Conservation (phyloP, 2,888 invertebrate species). For the Tethea ocularis region DNA sequence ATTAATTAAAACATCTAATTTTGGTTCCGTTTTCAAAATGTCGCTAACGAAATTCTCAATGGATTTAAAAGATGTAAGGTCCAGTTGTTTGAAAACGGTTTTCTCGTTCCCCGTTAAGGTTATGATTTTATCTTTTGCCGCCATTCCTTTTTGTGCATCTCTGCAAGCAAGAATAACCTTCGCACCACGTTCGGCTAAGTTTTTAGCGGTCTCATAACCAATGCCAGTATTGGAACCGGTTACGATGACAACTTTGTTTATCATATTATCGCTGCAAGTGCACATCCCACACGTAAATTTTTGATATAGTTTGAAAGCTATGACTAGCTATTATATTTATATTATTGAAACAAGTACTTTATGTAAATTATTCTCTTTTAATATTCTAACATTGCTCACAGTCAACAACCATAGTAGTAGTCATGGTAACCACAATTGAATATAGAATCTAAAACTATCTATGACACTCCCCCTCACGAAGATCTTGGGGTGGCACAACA, state of each 20-base stretch:
- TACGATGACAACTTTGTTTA: constrained; percentile 56
- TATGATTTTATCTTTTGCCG: constrained; percentile 83
- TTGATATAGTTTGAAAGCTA: constrained; percentile 30
- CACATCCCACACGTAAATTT: constrained; percentile 39
- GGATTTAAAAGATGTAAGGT: constrained; percentile 88
- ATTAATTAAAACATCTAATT: constrained; percentile 91
- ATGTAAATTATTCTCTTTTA: too few relatives aligned
- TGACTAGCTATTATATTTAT: not conserved
- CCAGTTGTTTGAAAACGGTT: constrained; percentile 86
- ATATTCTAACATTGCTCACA: too few relatives aligned
- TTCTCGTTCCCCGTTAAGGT: constrained; percentile 86
- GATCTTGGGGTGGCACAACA: too few relatives aligned
- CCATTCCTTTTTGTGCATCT: constrained; percentile 51
- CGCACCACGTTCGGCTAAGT: constrained; percentile 74
- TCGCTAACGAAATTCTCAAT: constrained; percentile 90
- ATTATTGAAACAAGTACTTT: too few relatives aligned
- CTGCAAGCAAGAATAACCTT: constrained; percentile 81
- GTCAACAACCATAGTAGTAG: too few relatives aligned
- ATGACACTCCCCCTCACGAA: too few relatives aligned
- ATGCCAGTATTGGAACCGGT: constrained; percentile 63
- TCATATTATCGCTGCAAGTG: constrained; percentile 36
- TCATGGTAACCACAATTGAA: too few relatives aligned
- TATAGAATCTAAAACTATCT: too few relatives aligned
- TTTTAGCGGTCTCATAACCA: constrained; percentile 57
- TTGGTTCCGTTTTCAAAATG: constrained; percentile 86